Percentiles rank a stretch among this genome's conserved stretches.
Evolutionary conservation across 2,888 invertebrate species (phyloP).

Genomic region (Eustalomyia histrio): DNA sequence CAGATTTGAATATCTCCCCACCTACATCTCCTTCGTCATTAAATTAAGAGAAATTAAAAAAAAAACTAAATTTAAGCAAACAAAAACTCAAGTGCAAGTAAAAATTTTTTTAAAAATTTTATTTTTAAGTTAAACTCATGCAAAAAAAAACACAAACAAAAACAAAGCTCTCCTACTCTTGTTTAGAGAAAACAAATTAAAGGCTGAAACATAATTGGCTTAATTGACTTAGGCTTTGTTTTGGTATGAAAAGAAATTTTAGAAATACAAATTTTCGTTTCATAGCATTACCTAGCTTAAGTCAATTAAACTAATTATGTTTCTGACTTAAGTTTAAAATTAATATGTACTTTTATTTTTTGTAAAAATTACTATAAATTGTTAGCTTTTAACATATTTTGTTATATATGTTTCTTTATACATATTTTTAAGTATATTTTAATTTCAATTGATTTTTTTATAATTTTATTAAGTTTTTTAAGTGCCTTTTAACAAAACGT

Average conservation of each 20-base stretch:
- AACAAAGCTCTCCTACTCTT: constrained; percentile 29
- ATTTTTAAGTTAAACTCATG: constrained; percentile 35
- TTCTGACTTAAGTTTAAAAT: too few species aligned
- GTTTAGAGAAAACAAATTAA: constrained; percentile 12
- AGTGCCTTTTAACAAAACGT: constrained; percentile 55
- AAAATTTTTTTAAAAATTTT: constrained; percentile 57
- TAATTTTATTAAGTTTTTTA: constrained; percentile 52
- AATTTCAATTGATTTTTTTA: constrained; percentile 22
- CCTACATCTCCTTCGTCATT: constrained; percentile 55
- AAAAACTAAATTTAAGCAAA: neutral
- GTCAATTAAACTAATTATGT: too few species aligned
- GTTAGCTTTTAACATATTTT: constrained; percentile 45
- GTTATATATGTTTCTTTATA: constrained; percentile 42
- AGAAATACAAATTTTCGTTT: too few species aligned
- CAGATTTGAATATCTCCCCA: constrained; percentile 60
- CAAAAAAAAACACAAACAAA: constrained; percentile 14
- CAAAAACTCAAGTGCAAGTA: constrained; percentile 61
- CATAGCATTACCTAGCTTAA: too few species aligned
- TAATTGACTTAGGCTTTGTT: too few species aligned
- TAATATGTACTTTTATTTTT: constrained; percentile 11
- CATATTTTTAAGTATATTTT: constrained; percentile 48
- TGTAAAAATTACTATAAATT: constrained; percentile 19
- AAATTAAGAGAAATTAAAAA: constrained; percentile 45
- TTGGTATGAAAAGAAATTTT: too few species aligned
- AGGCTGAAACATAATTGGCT: too few species aligned